Conservation (phyloP, 2,888 invertebrate genomes). For the Drosophila bunnanda region DNA sequence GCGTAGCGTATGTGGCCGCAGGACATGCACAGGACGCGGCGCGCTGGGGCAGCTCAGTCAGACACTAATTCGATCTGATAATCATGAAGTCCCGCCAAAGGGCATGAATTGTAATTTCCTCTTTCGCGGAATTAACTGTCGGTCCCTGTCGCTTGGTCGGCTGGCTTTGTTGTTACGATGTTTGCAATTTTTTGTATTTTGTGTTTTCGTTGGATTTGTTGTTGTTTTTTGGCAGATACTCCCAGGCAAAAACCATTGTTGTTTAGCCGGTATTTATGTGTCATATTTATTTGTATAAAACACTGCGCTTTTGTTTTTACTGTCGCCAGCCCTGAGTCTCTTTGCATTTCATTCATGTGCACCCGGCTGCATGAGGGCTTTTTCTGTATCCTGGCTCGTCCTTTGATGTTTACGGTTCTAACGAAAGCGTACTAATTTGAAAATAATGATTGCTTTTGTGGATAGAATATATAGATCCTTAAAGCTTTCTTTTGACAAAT, state of each 20-base stretch:
- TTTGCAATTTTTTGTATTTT: conserved; percentile 25
- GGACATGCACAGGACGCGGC: conserved; percentile 20
- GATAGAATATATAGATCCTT: background rate
- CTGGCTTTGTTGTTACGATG: conserved; percentile 51
- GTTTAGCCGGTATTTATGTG: conserved; percentile 61
- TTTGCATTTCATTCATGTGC: conserved; percentile 28
- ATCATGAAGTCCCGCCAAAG: conserved; percentile 83
- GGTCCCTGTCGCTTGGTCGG: conserved; percentile 66
- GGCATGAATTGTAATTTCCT: conserved; percentile 85
- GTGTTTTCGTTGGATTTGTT: background rate
- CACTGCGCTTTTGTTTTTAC: conserved; percentile 62
- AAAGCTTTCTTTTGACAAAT: background rate
- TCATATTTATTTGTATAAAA: conserved; percentile 76
- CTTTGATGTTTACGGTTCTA: conserved; percentile 31
- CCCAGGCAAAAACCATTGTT: conserved; percentile 50
- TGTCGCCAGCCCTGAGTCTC: conserved; percentile 9
- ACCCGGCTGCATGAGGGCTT: conserved; percentile 22
- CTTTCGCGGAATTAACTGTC: conserved; percentile 84
- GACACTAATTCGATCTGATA: conserved; percentile 85
- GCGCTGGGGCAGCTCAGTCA: conserved; percentile 62
- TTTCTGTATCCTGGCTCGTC: conserved; percentile 10
- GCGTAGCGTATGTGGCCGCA: conserved; percentile 45
- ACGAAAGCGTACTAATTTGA: conserved; percentile 11
- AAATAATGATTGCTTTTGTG: background rate
- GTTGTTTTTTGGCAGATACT: conserved; percentile 26